These are phyloP conservation scores for Pterostichus madidus DNA, from an alignment of 2,888 invertebrate genomes.

Conservation along the genomic window DNA sequence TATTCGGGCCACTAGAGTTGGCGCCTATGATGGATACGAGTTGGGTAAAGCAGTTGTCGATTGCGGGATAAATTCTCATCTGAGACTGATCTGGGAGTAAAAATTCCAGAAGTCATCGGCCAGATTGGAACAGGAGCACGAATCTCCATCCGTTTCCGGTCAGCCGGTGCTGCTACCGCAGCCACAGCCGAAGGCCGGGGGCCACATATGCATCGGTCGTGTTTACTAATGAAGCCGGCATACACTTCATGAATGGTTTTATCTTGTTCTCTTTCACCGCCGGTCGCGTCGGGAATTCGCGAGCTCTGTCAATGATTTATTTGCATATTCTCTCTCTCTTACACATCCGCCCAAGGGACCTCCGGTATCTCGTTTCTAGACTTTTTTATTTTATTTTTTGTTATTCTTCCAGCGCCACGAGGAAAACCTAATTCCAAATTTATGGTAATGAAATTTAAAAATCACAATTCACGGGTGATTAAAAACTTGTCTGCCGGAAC, in stretches of 20 bases:
- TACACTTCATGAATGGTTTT: slow-evolving; percentile 63
- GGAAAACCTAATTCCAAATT: slow-evolving; percentile 66
- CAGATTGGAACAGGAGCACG: slow-evolving; percentile 12
- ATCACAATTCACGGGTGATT: slow-evolving; percentile 65
- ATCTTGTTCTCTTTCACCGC: slow-evolving; percentile 59
- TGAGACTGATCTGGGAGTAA: not conserved
- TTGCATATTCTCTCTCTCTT: slow-evolving; percentile 59
- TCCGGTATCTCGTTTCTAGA: slow-evolving; percentile 59
- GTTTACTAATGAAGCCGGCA: slow-evolving; percentile 62
- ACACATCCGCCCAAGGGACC: slow-evolving; percentile 62
- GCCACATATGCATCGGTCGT: slow-evolving; percentile 56
- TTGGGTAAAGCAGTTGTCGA: too few relatives aligned
- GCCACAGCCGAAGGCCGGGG: not conserved
- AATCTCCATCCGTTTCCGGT: slow-evolving; percentile 14
- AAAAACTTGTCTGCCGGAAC: slow-evolving; percentile 61
- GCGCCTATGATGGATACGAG: too few relatives aligned
- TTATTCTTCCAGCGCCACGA: slow-evolving; percentile 59
- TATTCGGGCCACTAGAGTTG: too few relatives aligned
- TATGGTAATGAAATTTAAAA: slow-evolving; percentile 66
- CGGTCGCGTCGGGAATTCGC: slow-evolving; percentile 56
- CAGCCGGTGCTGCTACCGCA: not conserved
- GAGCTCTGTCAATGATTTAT: slow-evolving; percentile 64
- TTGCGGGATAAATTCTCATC: not conserved
- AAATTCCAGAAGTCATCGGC: slow-evolving; percentile 19
- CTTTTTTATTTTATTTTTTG: slow-evolving; percentile 64